These are phyloP conservation scores for Urophycis tenuis DNA, from an alignment of 2,797 vertebrate genomes.

Conservation along the genomic window DNA sequence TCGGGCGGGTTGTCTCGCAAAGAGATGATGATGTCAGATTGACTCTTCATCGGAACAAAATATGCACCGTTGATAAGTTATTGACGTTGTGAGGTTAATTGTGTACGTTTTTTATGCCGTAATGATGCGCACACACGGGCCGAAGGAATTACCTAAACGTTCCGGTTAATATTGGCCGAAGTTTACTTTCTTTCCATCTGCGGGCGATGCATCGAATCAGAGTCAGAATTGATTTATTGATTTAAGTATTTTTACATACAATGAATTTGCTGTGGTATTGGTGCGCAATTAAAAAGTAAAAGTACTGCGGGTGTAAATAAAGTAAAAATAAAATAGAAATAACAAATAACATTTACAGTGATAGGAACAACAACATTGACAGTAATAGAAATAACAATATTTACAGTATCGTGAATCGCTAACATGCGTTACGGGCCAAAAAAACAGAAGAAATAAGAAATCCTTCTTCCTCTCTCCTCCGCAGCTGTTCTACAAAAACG, in stretches of 20 bases:
- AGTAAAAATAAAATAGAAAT: no score
- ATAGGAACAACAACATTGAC: no score
- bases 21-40: background rate
- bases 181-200: background rate
- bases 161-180: background rate
- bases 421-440: background rate
- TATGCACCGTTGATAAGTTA: background rate
- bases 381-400: no score
- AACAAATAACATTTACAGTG: no score
- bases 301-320: no score
- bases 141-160: background rate
- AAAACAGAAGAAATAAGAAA: background rate
- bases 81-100: no score
- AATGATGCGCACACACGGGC: background rate
- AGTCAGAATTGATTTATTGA: no score
- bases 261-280: no score
- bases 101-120: background rate
- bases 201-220: no score
- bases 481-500: slow-evolving; percentile 96
- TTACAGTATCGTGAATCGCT: background rate
- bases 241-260: no score
- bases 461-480: background rate
- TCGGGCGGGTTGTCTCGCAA: background rate
- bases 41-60: background rate
- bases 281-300: no score